Conservation (phyloP, 2,113 vertebrate genomes). For the Plecotus auritus region DNA sequence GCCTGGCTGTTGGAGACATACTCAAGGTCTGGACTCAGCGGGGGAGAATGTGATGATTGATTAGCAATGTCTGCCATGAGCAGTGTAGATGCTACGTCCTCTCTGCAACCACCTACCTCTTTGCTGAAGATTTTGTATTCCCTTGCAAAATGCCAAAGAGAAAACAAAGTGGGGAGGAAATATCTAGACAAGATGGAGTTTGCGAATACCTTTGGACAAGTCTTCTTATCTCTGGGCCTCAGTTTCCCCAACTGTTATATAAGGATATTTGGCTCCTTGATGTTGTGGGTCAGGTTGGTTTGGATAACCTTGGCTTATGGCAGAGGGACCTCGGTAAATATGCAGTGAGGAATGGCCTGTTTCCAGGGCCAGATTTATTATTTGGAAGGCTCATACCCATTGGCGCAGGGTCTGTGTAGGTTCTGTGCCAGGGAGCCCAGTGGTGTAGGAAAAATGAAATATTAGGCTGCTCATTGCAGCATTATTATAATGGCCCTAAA, state of each 20-base stretch:
- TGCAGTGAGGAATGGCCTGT: background rate
- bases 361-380: rapidly evolving
- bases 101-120: background rate
- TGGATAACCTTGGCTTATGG: background rate
- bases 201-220: background rate
- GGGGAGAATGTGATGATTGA: background rate
- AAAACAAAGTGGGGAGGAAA: background rate
- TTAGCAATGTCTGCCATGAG: background rate
- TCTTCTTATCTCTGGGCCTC: background rate
- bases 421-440: background rate
- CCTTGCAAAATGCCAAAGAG: background rate
- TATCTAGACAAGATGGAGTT: background rate
- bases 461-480: background rate
- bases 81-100: rapidly evolving
- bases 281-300: background rate
- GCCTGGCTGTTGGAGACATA: background rate
- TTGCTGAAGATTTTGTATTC: background rate
- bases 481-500: too few relatives aligned
- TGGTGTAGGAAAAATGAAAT: background rate
- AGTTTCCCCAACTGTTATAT: background rate
- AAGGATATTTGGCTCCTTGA: background rate
- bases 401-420: background rate
- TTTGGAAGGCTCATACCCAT: background rate
- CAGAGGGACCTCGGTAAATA: background rate
- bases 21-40: background rate